These are phyloP conservation scores for Rhopalosiphum nymphaeae DNA, from an alignment of 2,888 invertebrate species.

Conservation along the genomic window DNA sequence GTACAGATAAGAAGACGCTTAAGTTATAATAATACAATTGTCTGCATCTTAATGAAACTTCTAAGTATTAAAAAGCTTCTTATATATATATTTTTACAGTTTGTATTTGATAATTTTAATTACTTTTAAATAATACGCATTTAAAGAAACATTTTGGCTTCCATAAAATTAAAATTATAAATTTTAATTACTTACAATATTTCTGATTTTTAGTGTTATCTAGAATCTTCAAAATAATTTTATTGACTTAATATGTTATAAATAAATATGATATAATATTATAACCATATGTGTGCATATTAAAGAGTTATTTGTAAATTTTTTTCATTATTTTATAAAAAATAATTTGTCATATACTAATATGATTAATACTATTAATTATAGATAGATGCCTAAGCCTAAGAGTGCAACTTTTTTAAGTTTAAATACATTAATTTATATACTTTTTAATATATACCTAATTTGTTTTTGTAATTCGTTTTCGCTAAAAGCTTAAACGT, in stretches of 20 bases:
- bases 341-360: neutral
- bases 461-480: neutral
- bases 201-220: neutral
- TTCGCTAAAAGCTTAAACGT: neutral
- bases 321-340: neutral
- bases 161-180: neutral
- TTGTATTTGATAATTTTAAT: neutral
- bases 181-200: neutral
- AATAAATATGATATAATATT: neutral
- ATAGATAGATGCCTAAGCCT: neutral
- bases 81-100: neutral
- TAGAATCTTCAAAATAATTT: neutral
- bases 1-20: constrained; percentile 3
- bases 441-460: neutral
- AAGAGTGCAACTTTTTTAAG: neutral
- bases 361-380: neutral
- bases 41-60: neutral
- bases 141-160: neutral
- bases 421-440: neutral
- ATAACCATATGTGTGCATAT: neutral
- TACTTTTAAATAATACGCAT: neutral
- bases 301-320: neutral
- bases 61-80: neutral
- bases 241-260: neutral
- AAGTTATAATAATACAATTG: constrained; percentile 28